Evolutionary conservation across 2,888 invertebrate species (phyloP), one percentile per base, ranked within the genome.

Genomic region (Protophormia terraenovae): DNA sequence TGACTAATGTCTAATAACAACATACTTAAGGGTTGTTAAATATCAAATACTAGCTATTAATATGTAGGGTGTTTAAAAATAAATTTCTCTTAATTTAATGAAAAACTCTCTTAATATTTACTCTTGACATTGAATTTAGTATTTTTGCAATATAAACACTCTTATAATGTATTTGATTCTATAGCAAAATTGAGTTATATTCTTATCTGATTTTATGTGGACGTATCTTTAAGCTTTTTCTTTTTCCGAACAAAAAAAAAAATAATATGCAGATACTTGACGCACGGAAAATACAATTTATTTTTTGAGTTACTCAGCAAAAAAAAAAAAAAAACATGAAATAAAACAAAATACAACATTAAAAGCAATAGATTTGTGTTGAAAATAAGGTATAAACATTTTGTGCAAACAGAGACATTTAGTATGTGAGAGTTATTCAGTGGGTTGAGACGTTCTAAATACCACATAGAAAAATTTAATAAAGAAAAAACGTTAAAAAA

Each of bases 341-440:
- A 53, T 32, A 22, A 55, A 53, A 35, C 8, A 45, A 19, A 47
- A 62, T 62, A 64, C 24, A 16, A 27, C 0, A 32, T 24, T 24
- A 55, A 77, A 47, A 29, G 29, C 6, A 53, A 32, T 62, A 24
- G 58, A 64, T n/a, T 45, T 24, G 10, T 45, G 29, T 22, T 12
- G 29, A 72, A 50, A 62, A 27, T 27, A 35, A 3, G 22, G 35
- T 66, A 47, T 80, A 19, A 73, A 50, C 50, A 64, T 45, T 79
- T 80, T 47, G 16, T 55, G 19, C 55, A 24, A 38, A 62, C 69
- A 38, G 55, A 64, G 27, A 50, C 27, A 16, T 82, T 85, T 27
- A 85, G 85, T 85, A 58, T 55, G 73, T 41, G 78, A 85, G 78
- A 73, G 69, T 66, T 50, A 50, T 71, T 82, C 78, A 71, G 64